Conservation (phyloP, 2,113 vertebrate genomes). For the Blennius ocellaris region DNA sequence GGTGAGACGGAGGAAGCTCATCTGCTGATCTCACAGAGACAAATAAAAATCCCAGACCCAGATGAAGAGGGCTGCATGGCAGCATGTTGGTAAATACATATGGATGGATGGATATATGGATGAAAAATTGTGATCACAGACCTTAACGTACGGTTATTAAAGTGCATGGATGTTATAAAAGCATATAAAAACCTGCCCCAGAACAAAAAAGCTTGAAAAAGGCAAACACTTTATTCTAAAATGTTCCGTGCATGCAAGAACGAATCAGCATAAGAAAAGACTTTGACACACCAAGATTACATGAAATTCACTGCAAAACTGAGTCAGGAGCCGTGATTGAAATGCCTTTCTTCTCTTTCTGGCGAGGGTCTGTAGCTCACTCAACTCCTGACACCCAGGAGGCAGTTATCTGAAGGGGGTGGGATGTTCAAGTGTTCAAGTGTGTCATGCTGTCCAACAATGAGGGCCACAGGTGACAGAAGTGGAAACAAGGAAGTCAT, state of each 20-base stretch:
- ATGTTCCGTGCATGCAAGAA: not conserved
- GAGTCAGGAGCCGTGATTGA: conserved; percentile 19
- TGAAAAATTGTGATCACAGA: not conserved
- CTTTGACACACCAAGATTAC: not conserved
- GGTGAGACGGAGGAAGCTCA: no score
- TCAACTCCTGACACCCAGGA: conserved; percentile 29
- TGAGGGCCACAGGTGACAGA: not conserved
- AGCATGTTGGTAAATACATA: no score
- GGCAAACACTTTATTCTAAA: not conserved
- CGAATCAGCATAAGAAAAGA: not conserved
- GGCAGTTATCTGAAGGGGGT: conserved; percentile 38
- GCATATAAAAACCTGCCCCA: not conserved
- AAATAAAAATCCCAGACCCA: no score
- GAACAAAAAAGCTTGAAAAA: not conserved
- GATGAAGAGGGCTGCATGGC: no score
- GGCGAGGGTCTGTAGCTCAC: not conserved
- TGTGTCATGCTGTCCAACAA: conserved; percentile 23
- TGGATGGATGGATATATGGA: not conserved
- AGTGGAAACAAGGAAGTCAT: conserved; percentile 18
- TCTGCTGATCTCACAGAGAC: no score
- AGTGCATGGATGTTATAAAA: not conserved
- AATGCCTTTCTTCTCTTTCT: conserved; percentile 7
- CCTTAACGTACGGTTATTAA: not conserved
- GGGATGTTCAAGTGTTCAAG: conserved; percentile 16
- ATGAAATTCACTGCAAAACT: not conserved